These are phyloP conservation scores for Clarias laeviceps DNA, from an alignment of 2,797 vertebrate genomes.

Conservation along the genomic window DNA sequence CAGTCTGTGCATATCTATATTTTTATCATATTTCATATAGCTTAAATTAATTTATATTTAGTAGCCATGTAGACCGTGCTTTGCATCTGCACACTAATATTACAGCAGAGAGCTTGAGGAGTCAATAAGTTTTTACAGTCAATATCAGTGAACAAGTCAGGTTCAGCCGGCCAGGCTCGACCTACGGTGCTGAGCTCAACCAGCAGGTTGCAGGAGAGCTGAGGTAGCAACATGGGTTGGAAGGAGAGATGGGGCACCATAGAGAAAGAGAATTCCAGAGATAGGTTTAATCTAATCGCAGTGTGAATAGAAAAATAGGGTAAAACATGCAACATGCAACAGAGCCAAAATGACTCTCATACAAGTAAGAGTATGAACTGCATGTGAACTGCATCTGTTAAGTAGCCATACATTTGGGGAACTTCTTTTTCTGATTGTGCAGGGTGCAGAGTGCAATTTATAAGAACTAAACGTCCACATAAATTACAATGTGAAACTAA, in stretches of 20 bases:
- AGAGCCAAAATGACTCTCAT: not conserved
- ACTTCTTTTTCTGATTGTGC: not conserved
- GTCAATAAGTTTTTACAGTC: conserved; percentile 66
- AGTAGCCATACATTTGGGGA: conserved; percentile 9
- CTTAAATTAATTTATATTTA: not conserved
- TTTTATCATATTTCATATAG: not conserved
- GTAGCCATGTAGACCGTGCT: not conserved
- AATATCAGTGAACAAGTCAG: conserved; percentile 66
- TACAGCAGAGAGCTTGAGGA: conserved; percentile 51
- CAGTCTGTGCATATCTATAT: not conserved
- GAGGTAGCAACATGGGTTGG: conserved; percentile 77
- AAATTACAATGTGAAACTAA: not conserved
- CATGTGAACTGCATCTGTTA: conserved; percentile 22
- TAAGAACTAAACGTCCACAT: not conserved
- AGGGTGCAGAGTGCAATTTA: not conserved
- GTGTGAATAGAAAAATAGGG: conserved; percentile 37
- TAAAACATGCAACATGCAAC: conserved; percentile 16
- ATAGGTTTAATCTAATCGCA: conserved; percentile 60
- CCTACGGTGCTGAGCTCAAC: conserved; percentile 58
- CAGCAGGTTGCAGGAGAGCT: conserved; percentile 71
- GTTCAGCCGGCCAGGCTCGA: conserved; percentile 65
- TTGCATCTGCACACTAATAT: not conserved
- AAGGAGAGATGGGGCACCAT: conserved; percentile 77
- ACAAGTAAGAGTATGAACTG: conserved; percentile 30
- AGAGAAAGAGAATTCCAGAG: conserved; percentile 59